Base-by-base conservation (phyloP, 2,797 vertebrate species). In the Xyrichtys novacula region DNA sequence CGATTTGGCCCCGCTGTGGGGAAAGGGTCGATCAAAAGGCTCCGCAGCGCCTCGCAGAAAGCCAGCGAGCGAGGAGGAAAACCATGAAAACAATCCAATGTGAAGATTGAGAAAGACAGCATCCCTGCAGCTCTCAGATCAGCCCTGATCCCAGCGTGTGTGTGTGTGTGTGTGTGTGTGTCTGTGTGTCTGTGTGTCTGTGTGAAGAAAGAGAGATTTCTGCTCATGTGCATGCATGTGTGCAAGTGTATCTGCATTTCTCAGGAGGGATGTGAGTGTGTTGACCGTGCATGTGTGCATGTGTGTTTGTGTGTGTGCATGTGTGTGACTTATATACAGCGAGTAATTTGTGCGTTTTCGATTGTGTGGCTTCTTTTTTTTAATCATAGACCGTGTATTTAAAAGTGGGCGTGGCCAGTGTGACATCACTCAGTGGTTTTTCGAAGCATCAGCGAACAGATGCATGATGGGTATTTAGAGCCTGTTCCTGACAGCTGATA, bases 91-190 rank as follows among this genome's bases (percentile, higher is more conserved):
- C 40, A 61, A 62, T 60, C 69, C 61, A 56, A 31, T 22, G 62
- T 55, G 81, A 58, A 71, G 71, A 81, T 43, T 15, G 52, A 69
- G 65, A 69, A 62, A 75, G 17, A 59, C 64, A 43, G 78, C 71
- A 55, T 58, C 76, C 74, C 83, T 40, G 66, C 79, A 80, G 85
- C 70, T 74, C 73, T 39, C 68, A 74, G 48, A 73, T 73, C 83
- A 89, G 87, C 84, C 63, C 84, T 88, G 86, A 89, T 91, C 88
- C 91, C 88, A 90, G 88, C 82, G n/a, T 49, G 66, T 77, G 83
- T 79, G 81, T 56, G 47, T 71, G 64, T 64, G 53, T 52, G 55
- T 52, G 43, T 46, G 64, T 55, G 52, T 64, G 57, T 55, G 43
- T 32, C 36, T 25, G 32, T 36, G 23, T 40, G 17, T 29, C 25